phyloP scores from a whole-genome alignment of 2,113 vertebrate species.

The Pteruthius melanotis region DNA sequence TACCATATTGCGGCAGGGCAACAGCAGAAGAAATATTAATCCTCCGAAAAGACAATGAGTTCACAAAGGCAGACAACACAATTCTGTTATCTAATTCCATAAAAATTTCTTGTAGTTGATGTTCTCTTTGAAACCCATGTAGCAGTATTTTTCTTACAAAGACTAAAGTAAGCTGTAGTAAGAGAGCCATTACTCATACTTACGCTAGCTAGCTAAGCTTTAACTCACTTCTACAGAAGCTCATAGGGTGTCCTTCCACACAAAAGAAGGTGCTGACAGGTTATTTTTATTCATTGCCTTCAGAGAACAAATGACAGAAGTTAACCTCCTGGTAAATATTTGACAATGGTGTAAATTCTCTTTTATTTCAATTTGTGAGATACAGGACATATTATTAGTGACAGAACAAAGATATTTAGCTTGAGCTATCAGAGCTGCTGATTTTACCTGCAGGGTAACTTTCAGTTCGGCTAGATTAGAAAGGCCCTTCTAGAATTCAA shows the following conservation, averaged over 20 bases:
- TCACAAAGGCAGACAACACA: not conserved
- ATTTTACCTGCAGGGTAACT: not conserved
- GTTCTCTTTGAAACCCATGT: not conserved
- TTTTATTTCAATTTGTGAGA: not conserved
- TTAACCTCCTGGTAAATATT: not conserved
- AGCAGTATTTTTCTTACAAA: not conserved
- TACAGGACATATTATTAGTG: not conserved
- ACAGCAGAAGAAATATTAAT: not conserved
- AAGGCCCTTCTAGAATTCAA: not conserved
- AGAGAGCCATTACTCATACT: not conserved
- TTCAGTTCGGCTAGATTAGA: not conserved
- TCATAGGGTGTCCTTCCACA: not conserved
- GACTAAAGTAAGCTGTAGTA: not conserved
- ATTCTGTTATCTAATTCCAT: not conserved
- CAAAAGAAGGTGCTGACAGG: not conserved
- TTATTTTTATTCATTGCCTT: not conserved
- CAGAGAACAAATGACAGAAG: not conserved
- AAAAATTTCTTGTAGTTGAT: not conserved
- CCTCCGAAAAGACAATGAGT: not conserved
- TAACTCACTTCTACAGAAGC: not conserved
- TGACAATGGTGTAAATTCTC: accelerated
- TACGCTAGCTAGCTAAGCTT: not conserved
- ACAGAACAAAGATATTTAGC: not conserved
- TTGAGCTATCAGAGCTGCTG: not conserved
- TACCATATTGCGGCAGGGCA: not conserved